Conservation (phyloP, 92 coral and sea anemone species). For the Palythoa grandis region DNA sequence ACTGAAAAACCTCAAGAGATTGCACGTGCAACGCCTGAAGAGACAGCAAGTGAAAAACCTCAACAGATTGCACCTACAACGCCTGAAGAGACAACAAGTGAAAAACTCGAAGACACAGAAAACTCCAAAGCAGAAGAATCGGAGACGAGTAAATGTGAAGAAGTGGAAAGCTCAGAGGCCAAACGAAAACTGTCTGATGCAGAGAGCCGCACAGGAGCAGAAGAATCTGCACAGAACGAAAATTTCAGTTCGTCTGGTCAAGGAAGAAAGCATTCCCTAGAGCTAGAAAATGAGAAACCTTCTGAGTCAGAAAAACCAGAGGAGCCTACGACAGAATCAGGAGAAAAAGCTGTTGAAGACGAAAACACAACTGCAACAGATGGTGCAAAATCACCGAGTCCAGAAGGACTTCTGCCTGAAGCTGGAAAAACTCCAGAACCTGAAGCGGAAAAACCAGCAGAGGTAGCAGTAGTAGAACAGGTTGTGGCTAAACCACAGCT, state of each 20-base stretch:
- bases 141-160: neutral
- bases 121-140: constrained; percentile 18
- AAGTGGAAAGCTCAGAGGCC: constrained; percentile 5
- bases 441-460: constrained; percentile 12
- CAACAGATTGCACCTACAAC: constrained; percentile 13
- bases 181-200: constrained; percentile 21
- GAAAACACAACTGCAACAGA: neutral
- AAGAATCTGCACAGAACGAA: neutral
- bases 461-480: neutral
- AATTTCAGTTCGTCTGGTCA: neutral
- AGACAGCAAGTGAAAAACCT: constrained; percentile 6
- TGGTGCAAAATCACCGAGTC: neutral
- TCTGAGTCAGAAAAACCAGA: neutral
- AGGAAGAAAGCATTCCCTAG: neutral
- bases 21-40: neutral
- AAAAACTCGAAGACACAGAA: neutral
- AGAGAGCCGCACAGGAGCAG: neutral
- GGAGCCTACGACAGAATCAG: neutral
- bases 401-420: neutral
- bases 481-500: neutral
- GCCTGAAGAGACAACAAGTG: neutral
- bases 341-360: neutral
- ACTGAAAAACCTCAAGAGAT: neutral
- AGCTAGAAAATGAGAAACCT: constrained; percentile 9
- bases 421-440: neutral